phyloP scores from a whole-genome alignment of 2,113 vertebrate species.

The Odocoileus virginianus region DNA sequence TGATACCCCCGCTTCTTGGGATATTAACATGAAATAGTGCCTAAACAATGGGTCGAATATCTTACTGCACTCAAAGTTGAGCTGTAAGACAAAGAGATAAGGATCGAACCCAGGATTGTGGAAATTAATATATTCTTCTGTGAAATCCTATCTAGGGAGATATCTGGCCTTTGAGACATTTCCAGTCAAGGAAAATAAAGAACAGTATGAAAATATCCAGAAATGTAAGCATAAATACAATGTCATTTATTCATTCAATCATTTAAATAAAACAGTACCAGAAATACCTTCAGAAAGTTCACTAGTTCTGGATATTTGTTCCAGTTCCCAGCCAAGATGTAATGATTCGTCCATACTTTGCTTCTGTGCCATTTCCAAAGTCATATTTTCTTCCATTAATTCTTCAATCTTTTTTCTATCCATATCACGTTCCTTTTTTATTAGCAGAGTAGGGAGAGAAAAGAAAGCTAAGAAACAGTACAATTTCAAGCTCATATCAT shows the following conservation, averaged over 20 bases:
- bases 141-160: neutral
- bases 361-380: slow-evolving; percentile 97
- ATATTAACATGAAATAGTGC: slow-evolving; percentile 8
- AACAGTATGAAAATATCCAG: slow-evolving; percentile 1
- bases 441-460: slow-evolving; percentile 21
- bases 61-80: neutral
- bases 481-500: slow-evolving; percentile 2
- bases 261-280: slow-evolving; percentile 26
- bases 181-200: neutral
- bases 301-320: slow-evolving; percentile 95
- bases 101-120: neutral
- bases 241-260: neutral
- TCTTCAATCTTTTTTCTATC: slow-evolving; percentile 98
- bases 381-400: slow-evolving; percentile 97
- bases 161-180: neutral
- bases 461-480: slow-evolving; percentile 36
- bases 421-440: slow-evolving; percentile 91
- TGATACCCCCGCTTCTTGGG: neutral
- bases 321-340: slow-evolving; percentile 98
- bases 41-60: neutral
- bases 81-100: slow-evolving; percentile 8
- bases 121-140: neutral
- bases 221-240: slow-evolving; percentile 33
- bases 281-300: slow-evolving; percentile 91
- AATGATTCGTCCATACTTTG: slow-evolving; percentile 99